These are phyloP conservation scores for Tetragnatha versicolor DNA, from an alignment of 1,140 invertebrate genomes.

Conservation along the genomic window DNA sequence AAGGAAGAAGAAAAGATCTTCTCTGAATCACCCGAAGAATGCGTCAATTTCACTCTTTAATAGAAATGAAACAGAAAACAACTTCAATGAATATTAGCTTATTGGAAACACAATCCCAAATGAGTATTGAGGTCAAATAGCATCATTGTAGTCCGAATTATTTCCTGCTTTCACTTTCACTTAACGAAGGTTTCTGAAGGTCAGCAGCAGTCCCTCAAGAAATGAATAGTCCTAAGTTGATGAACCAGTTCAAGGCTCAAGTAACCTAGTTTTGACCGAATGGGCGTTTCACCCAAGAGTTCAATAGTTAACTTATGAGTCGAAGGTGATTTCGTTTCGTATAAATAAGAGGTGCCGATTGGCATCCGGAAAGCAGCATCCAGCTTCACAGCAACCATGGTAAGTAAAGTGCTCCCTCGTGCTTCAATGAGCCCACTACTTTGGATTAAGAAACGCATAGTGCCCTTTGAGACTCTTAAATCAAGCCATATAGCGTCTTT, in stretches of 20 bases:
- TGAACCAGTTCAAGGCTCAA: conserved; percentile 22
- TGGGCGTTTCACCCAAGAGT: neutral
- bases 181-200: neutral
- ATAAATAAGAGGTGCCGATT: neutral
- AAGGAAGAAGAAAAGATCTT: neutral
- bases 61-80: neutral
- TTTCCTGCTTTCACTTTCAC: conserved; percentile 18
- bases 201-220: too few species aligned
- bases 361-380: neutral
- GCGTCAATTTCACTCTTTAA: neutral
- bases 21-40: neutral
- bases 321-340: neutral
- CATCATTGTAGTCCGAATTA: neutral
- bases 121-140: neutral
- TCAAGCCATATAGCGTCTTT: too few species aligned
- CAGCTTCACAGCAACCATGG: neutral
- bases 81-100: neutral
- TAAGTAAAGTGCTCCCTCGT: too few species aligned
- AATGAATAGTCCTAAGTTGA: conserved; percentile 3
- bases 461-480: too few species aligned
- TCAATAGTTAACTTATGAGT: too few species aligned
- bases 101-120: neutral
- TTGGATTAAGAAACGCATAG: too few species aligned
- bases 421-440: too few species aligned
- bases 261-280: neutral